Base-by-base conservation (phyloP, 2,888 invertebrate genomes). In the Agriopis marginaria region DNA sequence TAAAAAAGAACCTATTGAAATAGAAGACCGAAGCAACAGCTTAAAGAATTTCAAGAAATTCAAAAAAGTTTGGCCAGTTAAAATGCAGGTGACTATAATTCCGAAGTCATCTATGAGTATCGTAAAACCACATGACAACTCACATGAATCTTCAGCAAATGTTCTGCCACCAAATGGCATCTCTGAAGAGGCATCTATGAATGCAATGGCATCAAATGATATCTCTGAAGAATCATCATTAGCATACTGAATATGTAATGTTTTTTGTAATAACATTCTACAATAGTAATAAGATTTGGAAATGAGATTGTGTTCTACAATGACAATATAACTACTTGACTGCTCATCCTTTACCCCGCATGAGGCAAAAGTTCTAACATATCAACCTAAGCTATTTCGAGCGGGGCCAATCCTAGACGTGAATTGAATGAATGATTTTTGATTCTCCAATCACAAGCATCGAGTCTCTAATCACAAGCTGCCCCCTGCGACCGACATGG, bases 61-160 rank as follows among this genome's bases (percentile, higher is more conserved):
- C 70, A 92, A 92, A 79, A 94, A 94, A 74, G 89, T 93, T 17
- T 93, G 93, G 93, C 94, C 93, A 70, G 54, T 91, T 8, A 92
- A 88, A 78, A 88, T 85, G 83, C 89, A 90, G 72, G 79, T 87
- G 12, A 87, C 85, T 72, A 70, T 88, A 49, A 83, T 87, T 72
- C 81, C 86, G 12, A 83, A 79, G 59, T 80, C 85, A 68, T 81
- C 82, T 40, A 84, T 81, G 77, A 79, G 62, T 61, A 68, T 80
- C 63, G 70, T 77, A n/a, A 75, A 70, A 62, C 51, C 66, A 42
- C 58, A 59, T 50, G 59, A 40, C 14, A 63, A 39, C 64, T 71
- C 73, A 60, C 63, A 60, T 51, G 71, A 70, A 62, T 63, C 70
- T n/a, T 23, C 65, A 32, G 45, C 44, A 17, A 58, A 58, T 62